Evolutionary conservation across 2,888 invertebrate species (phyloP), one percentile per base, ranked within the genome.

Genomic region (Prostheceraeus crozeri): DNA sequence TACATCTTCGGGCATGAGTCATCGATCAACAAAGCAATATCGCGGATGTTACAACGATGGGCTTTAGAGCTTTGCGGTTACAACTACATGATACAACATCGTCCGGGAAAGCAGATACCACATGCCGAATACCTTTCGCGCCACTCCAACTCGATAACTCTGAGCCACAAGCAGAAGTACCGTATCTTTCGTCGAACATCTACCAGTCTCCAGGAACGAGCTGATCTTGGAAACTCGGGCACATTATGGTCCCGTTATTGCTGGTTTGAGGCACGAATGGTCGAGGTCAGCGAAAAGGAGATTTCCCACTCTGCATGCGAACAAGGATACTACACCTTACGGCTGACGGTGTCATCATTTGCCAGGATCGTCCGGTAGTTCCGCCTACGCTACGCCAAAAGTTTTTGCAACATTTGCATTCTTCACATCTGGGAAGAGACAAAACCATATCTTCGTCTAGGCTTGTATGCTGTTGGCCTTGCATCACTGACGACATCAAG

Each of bases 211-310:
- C 48, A 19, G 48, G 19, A 48, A 19, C 28, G 8, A 48, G 25
- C 16, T 48, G 28, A 48, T 48, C 28, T 10, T 6, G 10, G 23
- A 48, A 21, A 48, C 48, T 28, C 23, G 28, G 28, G 28, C 23
- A 16, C 4, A 28, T 19, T 48, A 28, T 48, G 48, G 48, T 30
- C 28, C 48, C 23, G 23, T 48, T 48, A 25, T 48, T 14, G 3
- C 48, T 28, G 48, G 48, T 6, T 4, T 48, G 27, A 48, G 28
- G 10, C 48, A 48, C 11, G 48, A 30, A 48, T 48, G 48, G 48
- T 48, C 48, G 28, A 48, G 28, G 25, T 28, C 23, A 48, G 48
- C 48, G 27, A 40, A 40, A 48, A 25, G 28, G 28, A 48, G 48
- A 28, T 19, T 48, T 48, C 28, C 48, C 28, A n/a, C n/a, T n/a